Conservation (phyloP, 2,888 invertebrate genomes). For the Drosophila sordidula region DNA sequence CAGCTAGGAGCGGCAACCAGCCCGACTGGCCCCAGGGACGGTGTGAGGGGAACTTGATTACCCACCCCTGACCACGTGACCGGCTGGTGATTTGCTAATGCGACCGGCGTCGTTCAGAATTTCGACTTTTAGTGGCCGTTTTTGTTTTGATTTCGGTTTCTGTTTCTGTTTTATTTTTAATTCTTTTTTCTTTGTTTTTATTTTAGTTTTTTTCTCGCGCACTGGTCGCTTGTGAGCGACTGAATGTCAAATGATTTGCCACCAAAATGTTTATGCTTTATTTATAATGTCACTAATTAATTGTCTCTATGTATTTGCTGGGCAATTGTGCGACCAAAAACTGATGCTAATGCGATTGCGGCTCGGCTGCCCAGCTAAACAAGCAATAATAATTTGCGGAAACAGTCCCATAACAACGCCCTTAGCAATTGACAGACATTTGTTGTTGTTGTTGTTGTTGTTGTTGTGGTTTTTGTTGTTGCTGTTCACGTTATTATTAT, state of each 20-base stretch:
- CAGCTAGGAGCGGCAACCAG: not conserved
- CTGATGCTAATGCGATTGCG: conserved; percentile 69
- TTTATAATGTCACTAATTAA: conserved; percentile 75
- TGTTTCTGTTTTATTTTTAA: conserved; percentile 21
- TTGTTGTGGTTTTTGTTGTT: conserved; percentile 2
- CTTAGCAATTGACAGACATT: conserved; percentile 59
- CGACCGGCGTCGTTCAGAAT: conserved; percentile 49
- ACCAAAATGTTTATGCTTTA: conserved; percentile 72
- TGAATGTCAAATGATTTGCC: conserved; percentile 77
- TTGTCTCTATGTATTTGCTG: conserved; percentile 56
- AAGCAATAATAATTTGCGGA: conserved; percentile 73
- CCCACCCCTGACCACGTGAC: conserved; percentile 61
- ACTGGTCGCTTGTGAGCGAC: conserved; percentile 39
- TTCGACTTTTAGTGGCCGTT: conserved; percentile 38
- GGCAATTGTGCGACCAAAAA: conserved; percentile 52
- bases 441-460: conserved; percentile 39
- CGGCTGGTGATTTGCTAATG: conserved; percentile 53
- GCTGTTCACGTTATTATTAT: conserved; percentile 52
- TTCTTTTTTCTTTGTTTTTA: conserved; percentile 7
- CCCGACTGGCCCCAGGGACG: not conserved
- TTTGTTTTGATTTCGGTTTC: conserved; percentile 38
- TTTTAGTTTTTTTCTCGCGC: conserved; percentile 30
- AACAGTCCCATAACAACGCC: conserved; percentile 65
- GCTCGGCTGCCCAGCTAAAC: conserved; percentile 33
- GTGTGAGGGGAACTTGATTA: not conserved